These are phyloP conservation scores for Notechis scutatus DNA, from an alignment of 2,113 vertebrate genomes.

Conservation along the genomic window DNA sequence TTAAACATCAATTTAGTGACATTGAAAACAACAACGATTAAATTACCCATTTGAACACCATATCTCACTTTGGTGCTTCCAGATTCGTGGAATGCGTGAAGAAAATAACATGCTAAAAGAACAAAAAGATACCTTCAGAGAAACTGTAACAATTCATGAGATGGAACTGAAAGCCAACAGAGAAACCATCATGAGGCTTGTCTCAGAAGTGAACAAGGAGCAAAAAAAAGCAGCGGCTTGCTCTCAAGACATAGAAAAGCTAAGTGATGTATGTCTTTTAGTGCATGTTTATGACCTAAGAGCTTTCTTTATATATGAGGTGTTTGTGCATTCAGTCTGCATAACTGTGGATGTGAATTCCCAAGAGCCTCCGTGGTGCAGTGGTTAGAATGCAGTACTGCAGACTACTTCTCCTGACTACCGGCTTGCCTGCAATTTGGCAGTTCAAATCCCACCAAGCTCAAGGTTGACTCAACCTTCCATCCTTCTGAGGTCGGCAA, in stretches of 20 bases:
- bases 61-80: constrained; percentile 36
- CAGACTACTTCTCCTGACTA: no score
- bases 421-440: no score
- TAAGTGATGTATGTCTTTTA: constrained; percentile 70
- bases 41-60: background rate
- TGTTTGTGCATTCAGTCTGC: background rate
- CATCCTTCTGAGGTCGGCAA: no score
- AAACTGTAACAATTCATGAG: constrained; percentile 75
- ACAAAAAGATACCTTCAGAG: constrained; percentile 72
- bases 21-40: background rate
- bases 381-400: no score
- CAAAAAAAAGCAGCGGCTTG: constrained; percentile 67
- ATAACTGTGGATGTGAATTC: background rate
- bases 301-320: background rate
- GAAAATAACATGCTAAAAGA: constrained; percentile 72
- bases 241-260: constrained; percentile 64
- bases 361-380: background rate
- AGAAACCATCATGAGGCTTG: constrained; percentile 81
- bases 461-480: no score
- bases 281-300: background rate
- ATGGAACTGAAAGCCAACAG: constrained; percentile 85
- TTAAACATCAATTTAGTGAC: background rate
- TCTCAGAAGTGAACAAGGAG: constrained; percentile 77
- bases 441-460: no score
- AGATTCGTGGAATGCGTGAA: constrained; percentile 71